Evolutionary conservation across 2,888 invertebrate genomes (phyloP), one percentile per base, ranked within the genome.

Genomic region (Sabatieria punctata): DNA sequence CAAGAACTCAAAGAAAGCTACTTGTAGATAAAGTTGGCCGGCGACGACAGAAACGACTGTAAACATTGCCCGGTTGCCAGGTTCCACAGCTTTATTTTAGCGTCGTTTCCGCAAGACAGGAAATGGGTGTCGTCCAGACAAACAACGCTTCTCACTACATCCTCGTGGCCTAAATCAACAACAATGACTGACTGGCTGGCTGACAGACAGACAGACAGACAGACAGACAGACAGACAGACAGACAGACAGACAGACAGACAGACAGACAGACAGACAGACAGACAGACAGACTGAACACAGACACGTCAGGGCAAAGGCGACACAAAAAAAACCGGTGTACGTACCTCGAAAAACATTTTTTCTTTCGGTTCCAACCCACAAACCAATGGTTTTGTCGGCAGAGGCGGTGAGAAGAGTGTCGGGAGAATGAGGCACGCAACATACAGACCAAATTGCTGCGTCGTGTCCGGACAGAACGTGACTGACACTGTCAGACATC

Each of bases 91-190:
- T 79, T 77, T 39, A 95, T 75, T 0, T 80, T 75, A 0, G 85
- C 82, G 72, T 97, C 95, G 68, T 97, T 97, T 24, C 85, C 78
- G 62, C 84, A 85, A 41, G 89, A 88, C 1, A 91, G 68, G 66
- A 97, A 83, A 38, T 78, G 75, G 35, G 77, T 75, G n/a, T 74
- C 65, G 45, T 75, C 77, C 8, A 85, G 70, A 1, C 78, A 75
- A 1, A 78, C 75, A 26, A 95, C 63, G 23, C 76, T 80, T 62
- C 95, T 73, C 0, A 95, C 85, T 69, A 89, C 89, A 63, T 95
- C 95, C 1, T 78, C 80, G 65, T 95, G 95, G 4, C 89, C 86
- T 74, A 38, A 66, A 59, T 46, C 30, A 33, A 23, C 36, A 13
- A 21, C 33, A 35, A 25, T 21, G 42, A 49, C 27, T 18, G 33